Conservation (phyloP, 1,140 invertebrate genomes). For the Drosophila murphyi region DNA sequence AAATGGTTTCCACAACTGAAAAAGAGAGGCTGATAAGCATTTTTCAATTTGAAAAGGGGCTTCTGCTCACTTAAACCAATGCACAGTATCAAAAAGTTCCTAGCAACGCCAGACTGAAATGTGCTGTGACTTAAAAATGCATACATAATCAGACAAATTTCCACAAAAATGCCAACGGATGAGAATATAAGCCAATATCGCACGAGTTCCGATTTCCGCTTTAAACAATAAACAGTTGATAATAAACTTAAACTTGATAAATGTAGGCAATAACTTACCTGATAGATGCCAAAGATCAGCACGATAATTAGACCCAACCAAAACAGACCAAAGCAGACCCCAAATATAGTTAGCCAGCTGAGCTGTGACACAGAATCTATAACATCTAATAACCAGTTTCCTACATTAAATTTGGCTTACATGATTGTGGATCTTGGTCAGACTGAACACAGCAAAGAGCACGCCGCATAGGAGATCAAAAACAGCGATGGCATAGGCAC, state of each 20-base stretch:
- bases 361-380: constrained; percentile 8
- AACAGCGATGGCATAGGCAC: constrained; percentile 52
- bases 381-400: no score
- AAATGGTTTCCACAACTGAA: constrained; percentile 53
- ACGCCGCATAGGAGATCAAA: constrained; percentile 54
- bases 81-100: constrained; percentile 30
- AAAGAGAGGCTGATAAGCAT: background rate
- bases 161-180: constrained; percentile 45
- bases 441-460: constrained; percentile 39
- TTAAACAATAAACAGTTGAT: background rate
- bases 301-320: constrained; percentile 55
- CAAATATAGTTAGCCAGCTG: constrained; percentile 63
- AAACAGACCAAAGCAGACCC: constrained; percentile 47
- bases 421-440: constrained; percentile 27
- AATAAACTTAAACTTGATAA: background rate
- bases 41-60: background rate
- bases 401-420: constrained; percentile 29
- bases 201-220: constrained; percentile 38
- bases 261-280: constrained; percentile 32
- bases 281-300: constrained; percentile 56
- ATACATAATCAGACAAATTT: constrained; percentile 45
- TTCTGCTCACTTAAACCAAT: constrained; percentile 38
- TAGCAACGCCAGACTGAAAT: constrained; percentile 37
- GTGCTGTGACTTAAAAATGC: constrained; percentile 36
- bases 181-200: constrained; percentile 62